phyloP scores from a whole-genome alignment of 37 sponge, comb jelly and placozoan genomes.

The Agelas oroides region DNA sequence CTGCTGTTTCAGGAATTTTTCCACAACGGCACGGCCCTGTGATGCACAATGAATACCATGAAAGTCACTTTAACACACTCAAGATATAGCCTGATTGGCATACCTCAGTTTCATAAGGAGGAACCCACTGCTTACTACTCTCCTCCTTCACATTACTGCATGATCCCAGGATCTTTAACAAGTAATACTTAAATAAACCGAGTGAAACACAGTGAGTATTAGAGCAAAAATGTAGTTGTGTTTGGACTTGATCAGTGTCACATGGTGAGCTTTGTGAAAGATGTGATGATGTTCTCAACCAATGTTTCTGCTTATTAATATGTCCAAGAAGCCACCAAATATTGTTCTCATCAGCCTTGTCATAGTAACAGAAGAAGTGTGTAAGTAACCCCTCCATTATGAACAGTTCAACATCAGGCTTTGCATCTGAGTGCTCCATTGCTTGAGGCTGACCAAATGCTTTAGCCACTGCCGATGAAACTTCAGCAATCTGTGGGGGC shows the following conservation, averaged over 20 bases:
- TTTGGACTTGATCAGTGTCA: no score
- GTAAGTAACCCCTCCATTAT: slow-evolving; percentile 4
- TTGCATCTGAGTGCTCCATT: background rate
- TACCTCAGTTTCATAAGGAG: no score
- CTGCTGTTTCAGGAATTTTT: no score
- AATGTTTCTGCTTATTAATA: slow-evolving; percentile 2
- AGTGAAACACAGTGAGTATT: background rate
- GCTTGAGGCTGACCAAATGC: background rate
- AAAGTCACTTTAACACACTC: no score
- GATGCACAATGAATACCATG: no score
- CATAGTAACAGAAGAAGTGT: slow-evolving; percentile 25
- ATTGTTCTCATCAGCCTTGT: background rate
- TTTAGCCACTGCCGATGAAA: background rate
- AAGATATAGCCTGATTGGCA: no score
- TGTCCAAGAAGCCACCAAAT: slow-evolving; percentile 29
- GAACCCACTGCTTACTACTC: background rate
- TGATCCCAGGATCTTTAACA: background rate
- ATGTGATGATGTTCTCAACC: no score
- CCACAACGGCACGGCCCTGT: no score
- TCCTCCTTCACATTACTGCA: no score
- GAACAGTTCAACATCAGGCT: background rate
- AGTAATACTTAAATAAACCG: background rate
- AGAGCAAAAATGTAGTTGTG: background rate
- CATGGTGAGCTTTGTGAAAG: no score
- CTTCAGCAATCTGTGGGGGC: background rate